Conservation (phyloP, 1,140 invertebrate genomes). For the Trichonephila clavata region DNA sequence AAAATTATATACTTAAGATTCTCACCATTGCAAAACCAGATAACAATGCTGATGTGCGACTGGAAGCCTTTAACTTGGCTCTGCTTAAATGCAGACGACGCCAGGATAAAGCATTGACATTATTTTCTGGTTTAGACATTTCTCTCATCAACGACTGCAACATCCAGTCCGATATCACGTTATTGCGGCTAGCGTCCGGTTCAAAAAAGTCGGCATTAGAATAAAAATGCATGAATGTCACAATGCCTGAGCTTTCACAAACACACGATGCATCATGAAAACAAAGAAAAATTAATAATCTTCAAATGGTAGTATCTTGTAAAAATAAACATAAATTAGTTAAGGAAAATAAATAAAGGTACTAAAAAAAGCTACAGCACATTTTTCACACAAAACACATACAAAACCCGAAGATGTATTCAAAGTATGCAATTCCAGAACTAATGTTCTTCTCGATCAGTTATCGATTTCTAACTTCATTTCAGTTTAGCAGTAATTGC, state of each 20-base stretch:
- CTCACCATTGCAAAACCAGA: constrained; percentile 97
- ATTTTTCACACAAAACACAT: too few relatives aligned
- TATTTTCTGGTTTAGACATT: constrained; percentile 77
- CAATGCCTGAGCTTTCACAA: neutral
- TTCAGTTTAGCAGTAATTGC: neutral
- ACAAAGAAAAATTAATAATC: neutral
- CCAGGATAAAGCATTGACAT: constrained; percentile 85
- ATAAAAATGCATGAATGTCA: constrained; percentile 76
- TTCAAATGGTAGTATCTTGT: neutral
- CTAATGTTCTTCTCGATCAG: neutral
- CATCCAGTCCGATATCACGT: constrained; percentile 74
- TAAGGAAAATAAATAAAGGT: neutral
- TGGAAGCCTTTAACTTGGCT: constrained; percentile 95
- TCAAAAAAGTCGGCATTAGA: constrained; percentile 73
- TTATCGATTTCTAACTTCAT: neutral
- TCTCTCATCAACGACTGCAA: constrained; percentile 68
- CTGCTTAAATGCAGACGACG: constrained; percentile 88
- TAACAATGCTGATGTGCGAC: constrained; percentile 91
- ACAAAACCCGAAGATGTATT: too few relatives aligned
- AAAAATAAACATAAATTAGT: neutral
- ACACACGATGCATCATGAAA: neutral
- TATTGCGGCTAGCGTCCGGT: constrained; percentile 66
- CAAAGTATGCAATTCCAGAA: neutral
- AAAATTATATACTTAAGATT: too few relatives aligned
- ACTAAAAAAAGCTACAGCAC: too few relatives aligned